Evolutionary conservation across 2,888 invertebrate genomes (phyloP), one percentile per base, ranked within the genome.

Genomic region (Xylota segnis): DNA sequence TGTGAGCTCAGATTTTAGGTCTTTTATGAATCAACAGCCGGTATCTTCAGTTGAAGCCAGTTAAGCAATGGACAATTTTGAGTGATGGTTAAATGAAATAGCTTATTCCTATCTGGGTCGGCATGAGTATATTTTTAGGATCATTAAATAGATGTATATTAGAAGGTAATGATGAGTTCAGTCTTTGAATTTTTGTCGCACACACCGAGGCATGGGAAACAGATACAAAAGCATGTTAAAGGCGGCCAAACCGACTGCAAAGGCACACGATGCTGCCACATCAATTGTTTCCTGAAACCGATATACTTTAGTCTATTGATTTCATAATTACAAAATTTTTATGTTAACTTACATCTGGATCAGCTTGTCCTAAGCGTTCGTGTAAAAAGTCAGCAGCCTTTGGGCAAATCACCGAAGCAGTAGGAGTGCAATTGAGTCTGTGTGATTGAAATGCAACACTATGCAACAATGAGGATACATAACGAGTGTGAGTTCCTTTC

Each of bases 151-250:
- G 12, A 14, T 45, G 14, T 43, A 43, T 32, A 18, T 59, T 61
- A 61, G 5, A 54, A 43, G 45, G 16, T 47, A 52, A 32, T 45
- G 27, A 72, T 6, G 27, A 70, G 27, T 58, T 91, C 89, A 92
- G 90, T 92, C 91, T 90, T 97, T 94, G 93, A 98, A 98, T 92
- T 98, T 98, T 84, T 96, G 96, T 89, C 96, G 96, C 12, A 98
- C 94, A 90, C 96, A 96, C 37, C 95, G 95, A 0, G 98, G 97
- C 88, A 98, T 92, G 0, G 98, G 98, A 88, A 98, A 94, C 54
- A 97, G 93, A 92, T 98, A 98, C 68, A 98, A 93, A 83, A 98
- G 94, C 91, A 97, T 95, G 91, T 98, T 98, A 5, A 97, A 94
- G 58, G 97, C 94, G 87, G 96, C 95, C 88, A 97, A 94, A 0